Evolutionary conservation across 2,113 vertebrate genomes (phyloP), one percentile per base, ranked within the genome.

Genomic region (Helogale parvula): DNA sequence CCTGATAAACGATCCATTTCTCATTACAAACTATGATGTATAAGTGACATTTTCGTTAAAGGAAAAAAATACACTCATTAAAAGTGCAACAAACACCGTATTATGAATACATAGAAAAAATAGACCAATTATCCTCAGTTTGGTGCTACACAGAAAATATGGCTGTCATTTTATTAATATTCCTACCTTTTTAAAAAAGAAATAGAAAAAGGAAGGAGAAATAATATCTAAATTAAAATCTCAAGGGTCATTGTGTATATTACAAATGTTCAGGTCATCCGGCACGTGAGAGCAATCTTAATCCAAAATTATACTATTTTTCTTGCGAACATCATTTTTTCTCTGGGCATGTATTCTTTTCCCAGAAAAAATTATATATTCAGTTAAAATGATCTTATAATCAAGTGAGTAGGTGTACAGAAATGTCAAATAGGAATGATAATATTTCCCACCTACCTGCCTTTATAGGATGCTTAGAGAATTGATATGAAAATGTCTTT

Each of bases 401-500:
- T 97, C 92, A 96, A 92, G 25, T 90, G 80, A 96, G 95, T 97
- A 95, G 90, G 95, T 90, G 92, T 93, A 85, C 63, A 47, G 83
- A 97, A 94, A 89, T 97, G 92, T 98, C 97, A 97, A 96, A 90
- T 96, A 96, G 74, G 84, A 95, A 93, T 97, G 94, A 97, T 97
- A 97, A 94, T 97, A 95, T 98, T 98, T 97, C 74, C 87, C 95
- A 94, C 87, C 92, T 96, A 98, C 95, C 45, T 95, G 65, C 87
- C 83, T 97, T 97, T 57, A 92, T 21, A 92, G 66, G 86, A 95
- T 98, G 80, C 76, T 77, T 15, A 88, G 90, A 88, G 45, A 98
- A 97, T 88, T 98, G 96, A 96, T 96, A 84, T 71, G 72, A 96
- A 97, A 96, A 98, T 95, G 83, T 81, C 94, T 98, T 92, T 96